Evolutionary conservation across 2,888 invertebrate species (phyloP).

Genomic region (Phymatocera aterrima): DNA sequence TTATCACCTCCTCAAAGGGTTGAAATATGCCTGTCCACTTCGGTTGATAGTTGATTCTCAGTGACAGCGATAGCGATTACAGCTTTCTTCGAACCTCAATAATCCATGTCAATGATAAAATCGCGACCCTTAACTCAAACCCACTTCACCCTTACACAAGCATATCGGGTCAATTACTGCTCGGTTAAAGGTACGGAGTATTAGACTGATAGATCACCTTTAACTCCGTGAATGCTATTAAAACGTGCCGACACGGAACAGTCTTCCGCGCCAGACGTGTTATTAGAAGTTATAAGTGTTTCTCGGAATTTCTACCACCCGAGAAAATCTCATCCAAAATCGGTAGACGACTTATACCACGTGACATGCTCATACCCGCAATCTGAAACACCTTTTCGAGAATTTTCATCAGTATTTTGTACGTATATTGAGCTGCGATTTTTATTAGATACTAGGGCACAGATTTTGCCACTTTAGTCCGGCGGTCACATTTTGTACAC

Average conservation of each 20-base stretch:
- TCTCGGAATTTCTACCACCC: neutral
- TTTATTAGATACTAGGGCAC: neutral
- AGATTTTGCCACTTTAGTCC: neutral
- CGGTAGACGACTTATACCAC: neutral
- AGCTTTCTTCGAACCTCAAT: neutral
- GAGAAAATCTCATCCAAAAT: neutral
- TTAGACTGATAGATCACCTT: conserved; percentile 6
- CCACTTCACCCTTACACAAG: neutral
- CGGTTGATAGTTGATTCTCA: neutral
- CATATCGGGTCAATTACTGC: neutral
- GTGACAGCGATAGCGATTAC: too few relatives aligned
- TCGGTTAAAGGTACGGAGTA: neutral
- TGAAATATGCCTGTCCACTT: too few relatives aligned
- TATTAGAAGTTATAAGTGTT: neutral
- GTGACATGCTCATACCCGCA: neutral
- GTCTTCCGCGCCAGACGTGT: neutral
- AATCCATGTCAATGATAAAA: conserved; percentile 1
- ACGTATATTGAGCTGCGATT: conserved; percentile 1
- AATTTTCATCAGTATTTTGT: neutral
- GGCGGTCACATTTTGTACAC: neutral
- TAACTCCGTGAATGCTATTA: neutral
- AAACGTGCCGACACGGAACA: neutral
- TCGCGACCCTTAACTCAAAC: neutral
- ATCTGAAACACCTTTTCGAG: neutral
- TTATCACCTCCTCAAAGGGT: neutral